These are phyloP conservation scores for Charanyca ferruginea DNA, from an alignment of 2,888 invertebrate species.

Conservation along the genomic window DNA sequence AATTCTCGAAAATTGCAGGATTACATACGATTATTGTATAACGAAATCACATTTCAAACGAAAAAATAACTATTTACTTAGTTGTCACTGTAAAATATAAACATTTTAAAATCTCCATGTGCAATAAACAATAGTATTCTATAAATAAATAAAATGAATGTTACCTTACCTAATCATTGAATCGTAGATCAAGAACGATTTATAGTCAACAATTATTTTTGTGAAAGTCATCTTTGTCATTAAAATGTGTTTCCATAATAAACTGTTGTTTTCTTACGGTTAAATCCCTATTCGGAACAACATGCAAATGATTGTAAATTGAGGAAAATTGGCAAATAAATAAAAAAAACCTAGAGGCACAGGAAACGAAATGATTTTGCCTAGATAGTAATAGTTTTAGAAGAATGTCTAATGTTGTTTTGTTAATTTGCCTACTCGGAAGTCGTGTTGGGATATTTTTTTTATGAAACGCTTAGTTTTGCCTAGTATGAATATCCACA, in stretches of 20 bases:
- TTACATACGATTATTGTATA: neutral
- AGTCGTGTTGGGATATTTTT: neutral
- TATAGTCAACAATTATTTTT: constrained; percentile 78
- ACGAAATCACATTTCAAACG: neutral
- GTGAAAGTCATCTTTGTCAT: constrained; percentile 85
- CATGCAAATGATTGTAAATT: constrained; percentile 11
- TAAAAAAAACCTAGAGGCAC: neutral
- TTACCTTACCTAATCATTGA: constrained; percentile 54
- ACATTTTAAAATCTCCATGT: constrained; percentile 28
- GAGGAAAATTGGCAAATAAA: constrained; percentile 17
- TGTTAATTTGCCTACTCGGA: constrained; percentile 6
- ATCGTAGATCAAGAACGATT: constrained; percentile 66
- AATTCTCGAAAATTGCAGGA: neutral
- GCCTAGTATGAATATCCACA: neutral
- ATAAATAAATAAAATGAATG: constrained; percentile 40
- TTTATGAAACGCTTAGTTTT: neutral
- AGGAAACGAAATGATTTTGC: constrained; percentile 13
- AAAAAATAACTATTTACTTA: neutral
- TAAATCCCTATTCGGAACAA: constrained; percentile 39
- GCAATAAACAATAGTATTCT: constrained; percentile 25
- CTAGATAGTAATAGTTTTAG: constrained; percentile 5
- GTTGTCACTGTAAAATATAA: constrained; percentile 39
- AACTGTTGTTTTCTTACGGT: constrained; percentile 64
- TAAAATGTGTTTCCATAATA: constrained; percentile 83
- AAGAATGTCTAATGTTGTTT: constrained; percentile 5